Percentiles rank a stretch among this genome's conserved stretches.
Conservation (phyloP, 1,140 invertebrate species). For the Meloidogyne floridensis region DNA sequence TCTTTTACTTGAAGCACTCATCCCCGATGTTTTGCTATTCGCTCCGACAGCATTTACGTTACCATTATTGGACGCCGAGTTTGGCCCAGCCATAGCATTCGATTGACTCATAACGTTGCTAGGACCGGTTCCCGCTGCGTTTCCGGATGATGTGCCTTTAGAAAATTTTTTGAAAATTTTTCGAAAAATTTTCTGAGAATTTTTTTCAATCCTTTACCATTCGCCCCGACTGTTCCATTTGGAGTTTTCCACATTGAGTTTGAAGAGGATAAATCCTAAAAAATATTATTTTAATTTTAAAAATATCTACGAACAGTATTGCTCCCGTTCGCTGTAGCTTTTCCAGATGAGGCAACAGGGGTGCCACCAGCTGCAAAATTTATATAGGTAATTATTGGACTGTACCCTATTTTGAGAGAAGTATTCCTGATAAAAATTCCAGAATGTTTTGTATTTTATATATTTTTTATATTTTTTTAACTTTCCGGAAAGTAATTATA, state of each 20-base stretch:
- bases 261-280: conserved; percentile 14
- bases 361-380: background rate
- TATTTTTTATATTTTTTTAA: too few species aligned
- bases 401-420: too few species aligned
- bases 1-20: background rate
- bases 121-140: background rate
- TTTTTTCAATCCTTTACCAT: background rate
- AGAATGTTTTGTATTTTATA: too few species aligned
- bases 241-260: conserved; percentile 25
- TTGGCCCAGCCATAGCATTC: conserved; percentile 10
- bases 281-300: background rate
- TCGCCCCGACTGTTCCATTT: conserved; percentile 15
- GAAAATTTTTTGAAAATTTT: background rate
- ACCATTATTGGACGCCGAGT: background rate
- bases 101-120: conserved; percentile 14
- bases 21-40: background rate
- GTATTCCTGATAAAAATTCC: too few species aligned
- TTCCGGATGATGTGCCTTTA: conserved; percentile 18
- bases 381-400: too few species aligned
- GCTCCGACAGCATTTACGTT: background rate
- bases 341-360: background rate
- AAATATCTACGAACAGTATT: background rate
- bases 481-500: too few species aligned
- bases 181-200: background rate
- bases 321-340: background rate